Conservation (phyloP, 1,140 invertebrate species). For the Stegodyphus mimosarum region DNA sequence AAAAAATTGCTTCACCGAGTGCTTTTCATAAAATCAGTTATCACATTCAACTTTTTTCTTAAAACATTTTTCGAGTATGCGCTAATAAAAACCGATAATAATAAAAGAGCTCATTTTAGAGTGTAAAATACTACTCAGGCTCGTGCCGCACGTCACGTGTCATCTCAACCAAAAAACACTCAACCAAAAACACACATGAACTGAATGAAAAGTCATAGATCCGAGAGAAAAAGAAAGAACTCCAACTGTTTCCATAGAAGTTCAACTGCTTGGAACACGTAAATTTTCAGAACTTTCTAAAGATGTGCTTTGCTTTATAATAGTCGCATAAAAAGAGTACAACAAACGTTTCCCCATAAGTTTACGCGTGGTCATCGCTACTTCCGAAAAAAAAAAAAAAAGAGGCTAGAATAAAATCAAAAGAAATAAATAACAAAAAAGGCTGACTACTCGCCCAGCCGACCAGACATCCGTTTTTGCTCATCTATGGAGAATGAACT, state of each 20-base stretch:
- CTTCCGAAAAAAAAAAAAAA: neutral
- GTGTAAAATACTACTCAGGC: too few relatives aligned
- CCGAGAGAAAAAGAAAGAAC: neutral
- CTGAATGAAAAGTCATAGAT: too few relatives aligned
- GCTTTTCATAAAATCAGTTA: too few relatives aligned
- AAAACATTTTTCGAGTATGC: too few relatives aligned
- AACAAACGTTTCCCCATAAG: neutral
- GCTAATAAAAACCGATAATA: too few relatives aligned
- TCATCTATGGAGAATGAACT: constrained; percentile 34
- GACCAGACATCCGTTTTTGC: constrained; percentile 29
- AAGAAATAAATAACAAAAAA: neutral
- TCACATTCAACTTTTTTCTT: too few relatives aligned
- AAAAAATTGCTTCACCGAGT: too few relatives aligned
- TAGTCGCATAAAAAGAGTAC: neutral
- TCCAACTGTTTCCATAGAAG: neutral
- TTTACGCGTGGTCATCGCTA: neutral
- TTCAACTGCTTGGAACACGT: neutral
- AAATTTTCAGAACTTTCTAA: neutral
- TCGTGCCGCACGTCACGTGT: too few relatives aligned
- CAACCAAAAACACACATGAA: too few relatives aligned
- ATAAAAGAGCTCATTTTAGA: too few relatives aligned
- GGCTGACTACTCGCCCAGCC: constrained; percentile 1
- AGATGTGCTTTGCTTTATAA: neutral
- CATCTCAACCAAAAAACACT: too few relatives aligned
- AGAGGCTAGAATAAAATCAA: neutral